These are phyloP conservation scores for Drosophila meridiana DNA, from an alignment of 2,888 invertebrate species.

Conservation along the genomic window DNA sequence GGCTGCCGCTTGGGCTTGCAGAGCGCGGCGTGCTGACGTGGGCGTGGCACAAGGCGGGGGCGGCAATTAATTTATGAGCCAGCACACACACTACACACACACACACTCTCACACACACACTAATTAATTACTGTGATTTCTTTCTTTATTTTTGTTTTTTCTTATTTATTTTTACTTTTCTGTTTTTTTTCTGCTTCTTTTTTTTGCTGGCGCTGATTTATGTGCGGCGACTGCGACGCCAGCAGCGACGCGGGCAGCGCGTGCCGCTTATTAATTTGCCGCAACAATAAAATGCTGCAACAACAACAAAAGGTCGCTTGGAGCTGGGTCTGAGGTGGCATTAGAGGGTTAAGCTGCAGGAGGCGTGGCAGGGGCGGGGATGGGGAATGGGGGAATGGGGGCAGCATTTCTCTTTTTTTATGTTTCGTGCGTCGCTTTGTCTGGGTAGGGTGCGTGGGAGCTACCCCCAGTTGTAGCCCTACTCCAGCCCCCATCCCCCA, in stretches of 20 bases:
- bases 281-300: constrained; percentile 61
- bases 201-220: constrained; percentile 59
- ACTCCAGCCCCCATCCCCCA: neutral
- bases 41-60: constrained; percentile 43
- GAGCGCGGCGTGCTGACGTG: neutral
- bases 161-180: constrained; percentile 4
- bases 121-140: constrained; percentile 75
- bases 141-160: constrained; percentile 31
- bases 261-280: constrained; percentile 70
- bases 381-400: neutral
- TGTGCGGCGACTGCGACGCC: constrained; percentile 50
- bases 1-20: constrained; percentile 19
- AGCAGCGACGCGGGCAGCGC: constrained; percentile 24
- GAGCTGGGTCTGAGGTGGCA: neutral
- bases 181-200: constrained; percentile 1
- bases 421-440: constrained; percentile 28
- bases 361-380: too few relatives aligned
- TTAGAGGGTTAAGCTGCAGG: neutral
- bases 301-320: constrained; percentile 45
- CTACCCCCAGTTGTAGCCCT: neutral
- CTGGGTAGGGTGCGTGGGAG: neutral
- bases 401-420: neutral
- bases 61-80: constrained; percentile 67
- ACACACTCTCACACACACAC: constrained; percentile 33
- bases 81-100: constrained; percentile 28